Evolutionary conservation across 2,888 invertebrate genomes (phyloP).

Genomic region (Globia sparganii): DNA sequence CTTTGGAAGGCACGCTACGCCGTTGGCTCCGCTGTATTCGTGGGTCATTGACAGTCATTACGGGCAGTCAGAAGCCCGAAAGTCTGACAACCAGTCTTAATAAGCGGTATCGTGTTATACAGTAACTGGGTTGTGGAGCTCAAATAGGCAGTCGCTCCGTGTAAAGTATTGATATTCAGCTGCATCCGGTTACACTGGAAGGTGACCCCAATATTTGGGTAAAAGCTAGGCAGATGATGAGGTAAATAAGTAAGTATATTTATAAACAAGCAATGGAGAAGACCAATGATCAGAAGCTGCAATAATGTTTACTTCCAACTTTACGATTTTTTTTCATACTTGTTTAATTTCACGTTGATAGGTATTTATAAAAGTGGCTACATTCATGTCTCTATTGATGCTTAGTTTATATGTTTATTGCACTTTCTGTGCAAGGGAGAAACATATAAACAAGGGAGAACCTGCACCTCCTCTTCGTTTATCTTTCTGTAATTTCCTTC

Average conservation of each 20-base stretch:
- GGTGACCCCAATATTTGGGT: background rate
- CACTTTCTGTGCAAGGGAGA: too few species aligned
- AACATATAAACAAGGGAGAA: too few species aligned
- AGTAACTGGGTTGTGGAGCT: background rate
- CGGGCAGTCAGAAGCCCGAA: background rate
- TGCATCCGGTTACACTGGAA: background rate
- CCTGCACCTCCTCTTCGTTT: too few species aligned
- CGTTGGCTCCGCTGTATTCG: background rate
- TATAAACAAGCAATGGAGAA: conserved; percentile 1
- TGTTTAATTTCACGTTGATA: background rate
- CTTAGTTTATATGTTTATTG: too few species aligned
- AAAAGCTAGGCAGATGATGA: background rate
- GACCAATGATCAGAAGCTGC: conserved; percentile 10
- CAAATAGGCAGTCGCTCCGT: background rate
- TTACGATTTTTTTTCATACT: background rate
- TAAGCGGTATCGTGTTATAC: background rate
- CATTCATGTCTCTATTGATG: background rate
- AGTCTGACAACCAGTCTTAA: background rate
- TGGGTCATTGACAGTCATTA: too few species aligned
- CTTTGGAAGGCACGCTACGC: background rate
- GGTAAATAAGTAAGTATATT: too few species aligned
- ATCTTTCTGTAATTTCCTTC: too few species aligned
- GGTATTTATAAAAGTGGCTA: background rate
- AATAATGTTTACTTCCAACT: conserved; percentile 11
- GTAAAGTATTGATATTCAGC: too few species aligned